These are phyloP conservation scores for Myodes glareolus DNA, from an alignment of 2,113 vertebrate genomes.

Conservation along the genomic window DNA sequence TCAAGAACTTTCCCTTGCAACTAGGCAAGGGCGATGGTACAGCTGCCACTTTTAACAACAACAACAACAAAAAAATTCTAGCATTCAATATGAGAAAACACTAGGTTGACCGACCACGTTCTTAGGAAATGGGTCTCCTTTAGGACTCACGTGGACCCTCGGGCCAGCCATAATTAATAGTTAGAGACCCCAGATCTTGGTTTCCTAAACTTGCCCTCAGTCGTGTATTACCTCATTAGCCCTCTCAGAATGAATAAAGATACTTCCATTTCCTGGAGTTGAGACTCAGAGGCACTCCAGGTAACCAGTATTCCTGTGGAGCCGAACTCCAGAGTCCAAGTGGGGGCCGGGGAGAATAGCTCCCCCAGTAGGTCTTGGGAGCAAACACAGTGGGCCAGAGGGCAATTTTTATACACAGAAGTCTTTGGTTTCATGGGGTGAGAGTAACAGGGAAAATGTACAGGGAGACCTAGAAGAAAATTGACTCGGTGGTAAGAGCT, in stretches of 20 bases:
- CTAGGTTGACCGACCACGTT: constrained; percentile 71
- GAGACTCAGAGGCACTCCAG: background rate
- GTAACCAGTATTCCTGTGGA: background rate
- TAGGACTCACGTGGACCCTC: constrained; percentile 43
- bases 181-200: constrained; percentile 66
- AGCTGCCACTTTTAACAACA: constrained; percentile 70
- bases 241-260: background rate
- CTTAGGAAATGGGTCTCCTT: constrained; percentile 73
- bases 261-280: background rate
- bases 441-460: background rate
- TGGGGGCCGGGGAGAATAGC: fast-evolving
- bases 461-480: background rate
- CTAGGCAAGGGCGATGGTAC: constrained; percentile 50
- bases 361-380: background rate
- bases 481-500: background rate
- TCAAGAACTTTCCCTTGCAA: constrained; percentile 75
- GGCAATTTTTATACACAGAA: background rate
- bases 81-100: constrained; percentile 60
- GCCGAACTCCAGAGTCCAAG: too few species aligned
- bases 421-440: background rate
- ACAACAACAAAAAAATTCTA: constrained; percentile 8
- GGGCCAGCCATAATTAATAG: constrained; percentile 76
- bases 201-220: background rate
- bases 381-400: background rate
- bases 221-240: background rate